Percentiles rank a stretch among this genome's conserved stretches.
phyloP scores from a whole-genome alignment of 2,888 invertebrate species.

The Hypsopygia costalis region DNA sequence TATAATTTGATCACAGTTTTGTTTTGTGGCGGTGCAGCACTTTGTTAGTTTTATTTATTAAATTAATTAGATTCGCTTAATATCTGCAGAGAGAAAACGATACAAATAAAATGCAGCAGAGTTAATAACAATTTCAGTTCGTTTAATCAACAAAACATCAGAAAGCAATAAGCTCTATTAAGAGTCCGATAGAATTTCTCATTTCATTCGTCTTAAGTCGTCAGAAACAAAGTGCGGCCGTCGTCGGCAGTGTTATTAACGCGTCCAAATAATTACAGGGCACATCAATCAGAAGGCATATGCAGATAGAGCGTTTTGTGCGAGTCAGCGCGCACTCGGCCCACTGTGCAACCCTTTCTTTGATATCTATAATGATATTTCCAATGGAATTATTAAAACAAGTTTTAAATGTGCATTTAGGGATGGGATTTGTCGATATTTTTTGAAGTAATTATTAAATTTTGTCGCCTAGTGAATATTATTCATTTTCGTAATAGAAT shows the following conservation, averaged over 20 bases:
- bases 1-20: slow-evolving; percentile 3
- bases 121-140: slow-evolving; percentile 57
- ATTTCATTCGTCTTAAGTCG: slow-evolving; percentile 78
- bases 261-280: slow-evolving; percentile 80
- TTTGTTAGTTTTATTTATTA: neutral
- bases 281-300: slow-evolving; percentile 78
- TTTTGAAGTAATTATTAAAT: neutral
- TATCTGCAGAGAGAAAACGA: slow-evolving; percentile 45
- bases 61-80: slow-evolving; percentile 27
- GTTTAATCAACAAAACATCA: slow-evolving; percentile 77
- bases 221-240: slow-evolving; percentile 77
- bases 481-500: too few species aligned
- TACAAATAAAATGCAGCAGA: slow-evolving; percentile 34
- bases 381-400: slow-evolving; percentile 65
- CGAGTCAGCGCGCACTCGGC: slow-evolving; percentile 73
- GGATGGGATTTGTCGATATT: slow-evolving; percentile 24
- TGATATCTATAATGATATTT: slow-evolving; percentile 75
- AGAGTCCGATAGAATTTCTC: slow-evolving; percentile 76
- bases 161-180: slow-evolving; percentile 72
- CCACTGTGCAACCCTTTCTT: slow-evolving; percentile 77
- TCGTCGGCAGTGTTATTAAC: slow-evolving; percentile 78
- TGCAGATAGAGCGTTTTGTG: slow-evolving; percentile 77
- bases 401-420: slow-evolving; percentile 39
- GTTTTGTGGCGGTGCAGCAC: slow-evolving; percentile 1
- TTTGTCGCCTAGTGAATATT: neutral